Conservation (phyloP, 2,888 invertebrate genomes). For the Protonemura montana region DNA sequence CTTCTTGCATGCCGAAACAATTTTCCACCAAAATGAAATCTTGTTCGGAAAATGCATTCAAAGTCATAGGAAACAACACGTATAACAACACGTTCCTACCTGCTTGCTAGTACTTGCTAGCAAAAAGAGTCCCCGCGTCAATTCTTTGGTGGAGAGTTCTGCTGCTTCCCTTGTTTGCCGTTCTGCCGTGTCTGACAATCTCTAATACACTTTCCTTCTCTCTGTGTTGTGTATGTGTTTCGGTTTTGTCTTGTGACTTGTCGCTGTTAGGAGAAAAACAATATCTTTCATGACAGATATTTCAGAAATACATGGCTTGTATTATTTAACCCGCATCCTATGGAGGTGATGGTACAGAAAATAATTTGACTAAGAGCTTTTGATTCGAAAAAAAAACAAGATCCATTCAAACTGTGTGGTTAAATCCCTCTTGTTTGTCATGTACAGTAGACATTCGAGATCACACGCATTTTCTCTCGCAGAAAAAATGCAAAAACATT, state of each 20-base stretch:
- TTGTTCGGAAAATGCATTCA: neutral
- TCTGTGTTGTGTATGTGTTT: constrained; percentile 38
- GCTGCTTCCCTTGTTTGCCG: constrained; percentile 44
- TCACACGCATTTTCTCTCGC: neutral
- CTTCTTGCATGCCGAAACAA: neutral
- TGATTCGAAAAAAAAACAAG: neutral
- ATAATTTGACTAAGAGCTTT: constrained; percentile 38
- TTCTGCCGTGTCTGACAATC: constrained; percentile 43
- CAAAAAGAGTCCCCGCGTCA: constrained; percentile 12
- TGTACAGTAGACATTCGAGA: neutral
- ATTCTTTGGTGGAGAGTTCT: constrained; percentile 47
- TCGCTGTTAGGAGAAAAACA: constrained; percentile 22
- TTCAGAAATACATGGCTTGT: neutral
- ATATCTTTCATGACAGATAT: constrained; percentile 40
- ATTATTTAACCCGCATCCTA: constrained; percentile 21
- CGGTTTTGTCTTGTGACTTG: constrained; percentile 38
- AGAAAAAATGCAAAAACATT: neutral
- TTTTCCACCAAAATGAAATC: neutral
- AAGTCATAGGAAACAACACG: neutral
- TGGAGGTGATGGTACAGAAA: constrained; percentile 18
- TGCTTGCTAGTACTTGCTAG: neutral
- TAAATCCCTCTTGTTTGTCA: neutral
- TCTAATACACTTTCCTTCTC: constrained; percentile 10
- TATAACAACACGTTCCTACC: neutral
- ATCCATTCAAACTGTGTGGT: neutral